Evolutionary conservation across 1,140 invertebrate species (phyloP).

Genomic region (Drosophila miranda): DNA sequence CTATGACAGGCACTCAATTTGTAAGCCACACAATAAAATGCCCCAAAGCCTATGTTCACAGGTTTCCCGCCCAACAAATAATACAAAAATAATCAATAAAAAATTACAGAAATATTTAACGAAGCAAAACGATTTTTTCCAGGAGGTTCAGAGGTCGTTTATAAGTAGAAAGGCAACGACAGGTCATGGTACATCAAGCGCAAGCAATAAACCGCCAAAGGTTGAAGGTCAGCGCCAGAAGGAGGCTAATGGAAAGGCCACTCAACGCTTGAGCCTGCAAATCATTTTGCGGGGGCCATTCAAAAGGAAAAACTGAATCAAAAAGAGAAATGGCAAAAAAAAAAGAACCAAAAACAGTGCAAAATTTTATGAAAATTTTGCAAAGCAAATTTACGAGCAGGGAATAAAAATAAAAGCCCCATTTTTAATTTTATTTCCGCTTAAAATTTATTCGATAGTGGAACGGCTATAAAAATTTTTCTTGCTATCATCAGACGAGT

Average conservation of each 20-base stretch:
- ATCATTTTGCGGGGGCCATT: background rate
- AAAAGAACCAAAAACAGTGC: no score
- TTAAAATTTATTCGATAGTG: no score
- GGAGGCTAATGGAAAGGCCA: slow-evolving; percentile 13
- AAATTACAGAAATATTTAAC: slow-evolving; percentile 31
- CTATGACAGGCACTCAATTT: slow-evolving; percentile 16
- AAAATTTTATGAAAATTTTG: no score
- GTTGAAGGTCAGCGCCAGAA: slow-evolving; percentile 18
- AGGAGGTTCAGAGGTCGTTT: slow-evolving; percentile 27
- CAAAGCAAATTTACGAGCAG: no score
- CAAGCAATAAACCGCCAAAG: background rate
- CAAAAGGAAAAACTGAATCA: background rate
- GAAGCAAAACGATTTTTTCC: slow-evolving; percentile 30
- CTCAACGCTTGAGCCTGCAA: slow-evolving; percentile 15
- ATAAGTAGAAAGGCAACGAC: no score
- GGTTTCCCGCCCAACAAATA: background rate
- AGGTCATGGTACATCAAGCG: slow-evolving; percentile 2
- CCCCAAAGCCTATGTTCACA: slow-evolving; percentile 18
- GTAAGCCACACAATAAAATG: slow-evolving; percentile 25
- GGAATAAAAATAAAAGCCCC: no score
- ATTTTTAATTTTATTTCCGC: no score
- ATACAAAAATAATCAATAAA: slow-evolving; percentile 19
- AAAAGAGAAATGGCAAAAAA: background rate
- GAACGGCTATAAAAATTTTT: no score
- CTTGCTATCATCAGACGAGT: no score